Percentiles rank a stretch among this genome's conserved stretches.
Conservation (phyloP, 1,140 invertebrate species). For the Ganaspis sp. region DNA sequence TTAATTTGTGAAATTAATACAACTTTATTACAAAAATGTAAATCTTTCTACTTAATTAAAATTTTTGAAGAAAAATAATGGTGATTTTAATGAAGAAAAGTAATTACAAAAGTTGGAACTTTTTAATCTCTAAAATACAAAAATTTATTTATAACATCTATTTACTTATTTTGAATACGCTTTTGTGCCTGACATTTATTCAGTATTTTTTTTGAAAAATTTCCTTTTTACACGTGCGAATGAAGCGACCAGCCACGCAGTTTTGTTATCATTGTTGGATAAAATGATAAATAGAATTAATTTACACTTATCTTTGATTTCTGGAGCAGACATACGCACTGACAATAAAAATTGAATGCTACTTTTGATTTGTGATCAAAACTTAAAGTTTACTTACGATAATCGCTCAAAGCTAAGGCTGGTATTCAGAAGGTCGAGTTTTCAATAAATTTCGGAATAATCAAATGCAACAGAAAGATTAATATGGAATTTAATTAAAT, state of each 20-base stretch:
- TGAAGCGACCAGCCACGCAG: background rate
- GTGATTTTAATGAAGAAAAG: no score
- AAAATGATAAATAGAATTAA: background rate
- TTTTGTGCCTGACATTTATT: background rate
- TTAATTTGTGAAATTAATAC: no score
- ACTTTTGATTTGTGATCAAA: background rate
- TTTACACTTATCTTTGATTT: conserved; percentile 1
- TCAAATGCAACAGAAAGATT: no score
- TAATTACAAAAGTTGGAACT: background rate
- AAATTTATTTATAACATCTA: background rate
- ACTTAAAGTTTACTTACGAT: background rate
- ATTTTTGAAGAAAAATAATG: no score
- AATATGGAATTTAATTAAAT: no score
- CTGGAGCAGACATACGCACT: background rate
- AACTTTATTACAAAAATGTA: no score
- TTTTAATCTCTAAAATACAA: background rate
- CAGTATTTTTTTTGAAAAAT: background rate
- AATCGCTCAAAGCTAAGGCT: background rate
- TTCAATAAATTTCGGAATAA: background rate
- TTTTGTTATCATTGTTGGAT: conserved; percentile 4
- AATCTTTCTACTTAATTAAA: no score
- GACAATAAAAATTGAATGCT: background rate
- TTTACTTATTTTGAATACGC: background rate
- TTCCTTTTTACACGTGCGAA: background rate
- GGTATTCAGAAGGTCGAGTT: background rate